These are phyloP conservation scores for Microctonus hyperodae DNA, from an alignment of 2,888 invertebrate species.

Conservation along the genomic window DNA sequence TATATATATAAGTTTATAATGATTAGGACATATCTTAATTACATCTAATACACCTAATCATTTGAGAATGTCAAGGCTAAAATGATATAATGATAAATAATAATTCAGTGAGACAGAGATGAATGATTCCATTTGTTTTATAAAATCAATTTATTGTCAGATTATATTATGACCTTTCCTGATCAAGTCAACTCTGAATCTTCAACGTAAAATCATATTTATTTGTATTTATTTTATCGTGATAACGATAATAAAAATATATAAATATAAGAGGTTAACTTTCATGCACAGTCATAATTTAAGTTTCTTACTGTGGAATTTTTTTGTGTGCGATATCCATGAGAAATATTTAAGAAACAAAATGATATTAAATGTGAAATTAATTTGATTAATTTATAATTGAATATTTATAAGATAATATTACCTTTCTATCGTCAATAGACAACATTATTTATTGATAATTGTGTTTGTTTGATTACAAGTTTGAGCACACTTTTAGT, in stretches of 20 bases:
- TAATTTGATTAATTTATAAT: neutral
- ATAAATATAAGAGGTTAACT: constrained; percentile 9
- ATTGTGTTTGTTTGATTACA: neutral
- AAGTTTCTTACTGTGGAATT: neutral
- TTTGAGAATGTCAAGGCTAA: neutral
- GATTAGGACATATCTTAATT: neutral
- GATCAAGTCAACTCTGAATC: neutral
- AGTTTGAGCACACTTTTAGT: neutral
- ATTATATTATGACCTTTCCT: neutral
- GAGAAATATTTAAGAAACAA: neutral
- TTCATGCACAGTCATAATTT: neutral
- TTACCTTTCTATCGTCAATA: constrained; percentile 31
- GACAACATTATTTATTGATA: constrained; percentile 23
- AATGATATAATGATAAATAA: neutral
- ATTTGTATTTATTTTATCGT: neutral
- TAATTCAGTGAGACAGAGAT: neutral
- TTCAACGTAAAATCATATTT: neutral
- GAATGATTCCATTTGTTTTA: neutral
- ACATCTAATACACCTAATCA: neutral
- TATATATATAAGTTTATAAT: neutral
- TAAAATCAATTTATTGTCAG: neutral
- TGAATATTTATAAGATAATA: neutral
- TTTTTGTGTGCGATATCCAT: neutral
- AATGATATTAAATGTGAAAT: neutral
- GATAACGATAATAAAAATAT: constrained; percentile 1